phyloP scores from a whole-genome alignment of 2,113 vertebrate species.

The Xenopus laevis region DNA sequence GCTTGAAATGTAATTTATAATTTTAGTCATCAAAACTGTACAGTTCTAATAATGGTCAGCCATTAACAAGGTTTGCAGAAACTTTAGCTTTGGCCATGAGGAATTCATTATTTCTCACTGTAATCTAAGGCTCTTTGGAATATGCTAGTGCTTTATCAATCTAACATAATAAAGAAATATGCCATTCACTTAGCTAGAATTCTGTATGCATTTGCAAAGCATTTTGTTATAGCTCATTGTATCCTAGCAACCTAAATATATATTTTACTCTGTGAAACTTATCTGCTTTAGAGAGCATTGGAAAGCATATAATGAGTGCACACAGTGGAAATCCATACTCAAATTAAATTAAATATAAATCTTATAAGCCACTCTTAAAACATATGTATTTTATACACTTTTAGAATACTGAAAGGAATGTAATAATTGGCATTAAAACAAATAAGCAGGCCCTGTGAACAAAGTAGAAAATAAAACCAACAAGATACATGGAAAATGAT shows the following conservation, averaged over 20 bases:
- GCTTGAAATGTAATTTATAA: no score
- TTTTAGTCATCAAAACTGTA: no score
- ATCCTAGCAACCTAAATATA: slow-evolving; percentile 1
- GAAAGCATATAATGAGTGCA: not conserved
- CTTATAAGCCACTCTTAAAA: not conserved
- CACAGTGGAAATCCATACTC: not conserved
- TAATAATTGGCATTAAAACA: no score
- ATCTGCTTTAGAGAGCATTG: not conserved
- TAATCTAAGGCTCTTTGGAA: not conserved
- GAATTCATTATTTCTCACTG: not conserved
- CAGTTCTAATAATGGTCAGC: not conserved
- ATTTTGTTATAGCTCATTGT: slow-evolving; percentile 1
- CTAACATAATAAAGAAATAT: slow-evolving; percentile 2
- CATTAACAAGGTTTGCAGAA: not conserved
- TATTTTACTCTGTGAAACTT: not conserved
- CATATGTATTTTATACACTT: no score
- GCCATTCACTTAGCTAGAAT: not conserved
- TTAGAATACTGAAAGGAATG: no score
- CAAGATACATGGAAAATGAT: no score
- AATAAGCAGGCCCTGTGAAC: no score
- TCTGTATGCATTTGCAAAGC: not conserved
- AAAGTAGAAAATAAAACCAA: no score
- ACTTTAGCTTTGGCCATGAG: not conserved
- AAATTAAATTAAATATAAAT: not conserved
- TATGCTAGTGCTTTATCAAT: not conserved